Base-by-base conservation (phyloP, 2,113 vertebrate species). In the Synodontis membranacea region DNA sequence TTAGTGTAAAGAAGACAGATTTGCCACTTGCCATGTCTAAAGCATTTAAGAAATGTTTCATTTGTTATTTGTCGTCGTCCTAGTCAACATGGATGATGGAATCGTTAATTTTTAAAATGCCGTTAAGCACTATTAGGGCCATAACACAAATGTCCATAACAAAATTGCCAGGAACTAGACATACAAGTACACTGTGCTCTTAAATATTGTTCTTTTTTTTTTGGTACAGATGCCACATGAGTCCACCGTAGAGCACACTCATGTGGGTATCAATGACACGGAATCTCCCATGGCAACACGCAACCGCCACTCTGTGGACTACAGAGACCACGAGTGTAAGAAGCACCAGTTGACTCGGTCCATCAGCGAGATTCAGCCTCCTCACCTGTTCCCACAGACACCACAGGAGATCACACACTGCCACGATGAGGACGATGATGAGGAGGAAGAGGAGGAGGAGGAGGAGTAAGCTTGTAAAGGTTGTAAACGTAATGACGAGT, bases 331-430 rank as follows among this genome's bases (percentile, higher is more conserved):
- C 0, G 98, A 99, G 86, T 96, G 96, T 91, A 99, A 99, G 90
- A 94, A 96, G 81, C 97, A 96, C 91, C 97, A 98, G 66, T 92
- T 99, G 89, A 99, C 97, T 64, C 97, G 98, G 88, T 99, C 98
- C 44, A 95, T 99, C 93, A 99, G 98, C 0, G 98, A 99, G 92
- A 99, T 99, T 94, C 98, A 99, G 88, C 98, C 98, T 1, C 98
- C 98, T 88, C 98, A 99, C 93, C 96, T 99, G 91, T 99, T 98
- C 88, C 97, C 97, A 34, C 96, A 97, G 94, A 96, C 96, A 14
- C 98, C 98, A 72, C 97, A 98, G 93, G 98, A 99, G 94, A 99
- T 99, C 91, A 99, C 98, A 81, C 98, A 99, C 90, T 99, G 98
- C 95, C 98, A 99, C 0, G 98, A 99, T 70, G 98, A 99, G 91